Evolutionary conservation across 2,113 vertebrate genomes (phyloP).

Genomic region (Bubo bubo): DNA sequence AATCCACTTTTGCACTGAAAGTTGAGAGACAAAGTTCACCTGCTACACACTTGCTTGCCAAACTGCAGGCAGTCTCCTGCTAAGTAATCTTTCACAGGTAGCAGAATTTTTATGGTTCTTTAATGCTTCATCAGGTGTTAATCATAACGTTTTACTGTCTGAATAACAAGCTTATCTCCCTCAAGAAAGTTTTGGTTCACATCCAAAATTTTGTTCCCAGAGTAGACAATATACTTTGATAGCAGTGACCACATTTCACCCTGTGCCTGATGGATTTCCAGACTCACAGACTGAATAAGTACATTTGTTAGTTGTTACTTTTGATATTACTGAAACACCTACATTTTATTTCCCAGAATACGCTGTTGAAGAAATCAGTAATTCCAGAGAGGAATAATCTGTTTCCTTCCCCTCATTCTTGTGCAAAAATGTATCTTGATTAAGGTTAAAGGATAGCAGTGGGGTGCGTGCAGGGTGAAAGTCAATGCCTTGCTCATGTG

Average conservation of each 20-base stretch:
- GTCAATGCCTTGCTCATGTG: background rate
- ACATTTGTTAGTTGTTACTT: background rate
- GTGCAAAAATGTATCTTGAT: background rate
- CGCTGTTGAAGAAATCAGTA: background rate
- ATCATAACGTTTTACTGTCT: constrained; percentile 34
- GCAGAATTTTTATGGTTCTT: constrained; percentile 37
- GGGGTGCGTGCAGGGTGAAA: background rate
- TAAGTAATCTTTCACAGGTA: constrained; percentile 37
- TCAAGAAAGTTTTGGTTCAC: constrained; percentile 34
- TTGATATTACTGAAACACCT: background rate
- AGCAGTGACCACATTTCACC: constrained; percentile 15
- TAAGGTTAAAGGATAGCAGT: background rate
- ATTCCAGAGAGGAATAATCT: background rate
- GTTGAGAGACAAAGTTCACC: background rate
- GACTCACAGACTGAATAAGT: background rate
- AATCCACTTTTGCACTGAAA: background rate
- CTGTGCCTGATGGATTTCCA: background rate
- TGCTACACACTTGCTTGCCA: background rate
- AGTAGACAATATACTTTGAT: constrained; percentile 31
- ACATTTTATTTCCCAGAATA: background rate
- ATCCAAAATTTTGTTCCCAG: constrained; percentile 12
- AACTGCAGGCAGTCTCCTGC: background rate
- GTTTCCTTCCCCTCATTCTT: background rate
- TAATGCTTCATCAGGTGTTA: constrained; percentile 50
- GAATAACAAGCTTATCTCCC: constrained; percentile 38